These are phyloP conservation scores for Actinernus sp. DNA, from an alignment of 92 coral and sea anemone species.

Conservation along the genomic window DNA sequence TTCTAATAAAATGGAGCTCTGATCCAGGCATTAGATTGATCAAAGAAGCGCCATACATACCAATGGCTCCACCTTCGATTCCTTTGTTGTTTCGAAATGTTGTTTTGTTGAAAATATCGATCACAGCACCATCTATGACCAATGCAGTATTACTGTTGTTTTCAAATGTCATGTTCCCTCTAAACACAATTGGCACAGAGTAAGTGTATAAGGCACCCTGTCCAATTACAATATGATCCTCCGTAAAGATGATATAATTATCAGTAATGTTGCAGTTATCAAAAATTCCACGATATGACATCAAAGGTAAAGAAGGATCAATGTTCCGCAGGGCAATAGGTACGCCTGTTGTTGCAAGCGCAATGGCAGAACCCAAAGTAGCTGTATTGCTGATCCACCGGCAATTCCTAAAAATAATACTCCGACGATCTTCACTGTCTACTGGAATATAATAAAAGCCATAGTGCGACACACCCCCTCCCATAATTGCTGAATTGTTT, in stretches of 20 bases:
- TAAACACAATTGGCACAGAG: conserved; percentile 65
- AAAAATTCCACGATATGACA: conserved; percentile 46
- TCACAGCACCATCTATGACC: conserved; percentile 79
- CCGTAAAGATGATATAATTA: conserved; percentile 57
- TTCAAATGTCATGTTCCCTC: conserved; percentile 42
- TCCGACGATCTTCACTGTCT: conserved; percentile 12
- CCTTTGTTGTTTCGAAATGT: conserved; percentile 78
- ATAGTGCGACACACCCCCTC: conserved; percentile 71
- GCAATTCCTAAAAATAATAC: conserved; percentile 48
- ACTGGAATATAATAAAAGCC: conserved; percentile 28
- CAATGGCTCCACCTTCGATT: conserved; percentile 86
- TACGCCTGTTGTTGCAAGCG: conserved; percentile 38
- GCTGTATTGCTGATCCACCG: conserved; percentile 70
- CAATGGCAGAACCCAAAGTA: conserved; percentile 91
- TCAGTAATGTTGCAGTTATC: conserved; percentile 64
- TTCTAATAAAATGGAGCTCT: conserved; percentile 52
- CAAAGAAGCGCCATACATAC: conserved; percentile 80
- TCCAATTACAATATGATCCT: conserved; percentile 71
- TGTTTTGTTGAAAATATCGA: conserved; percentile 55
- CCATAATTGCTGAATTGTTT: conserved; percentile 54
- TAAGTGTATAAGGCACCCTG: conserved; percentile 85
- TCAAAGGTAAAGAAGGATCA: conserved; percentile 25
- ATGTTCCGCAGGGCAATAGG: conserved; percentile 20
- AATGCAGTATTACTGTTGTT: conserved; percentile 76
- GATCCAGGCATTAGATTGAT: conserved; percentile 74